These are phyloP conservation scores for Ctenopoma multispine DNA, from an alignment of 2,797 vertebrate species.

Conservation along the genomic window DNA sequence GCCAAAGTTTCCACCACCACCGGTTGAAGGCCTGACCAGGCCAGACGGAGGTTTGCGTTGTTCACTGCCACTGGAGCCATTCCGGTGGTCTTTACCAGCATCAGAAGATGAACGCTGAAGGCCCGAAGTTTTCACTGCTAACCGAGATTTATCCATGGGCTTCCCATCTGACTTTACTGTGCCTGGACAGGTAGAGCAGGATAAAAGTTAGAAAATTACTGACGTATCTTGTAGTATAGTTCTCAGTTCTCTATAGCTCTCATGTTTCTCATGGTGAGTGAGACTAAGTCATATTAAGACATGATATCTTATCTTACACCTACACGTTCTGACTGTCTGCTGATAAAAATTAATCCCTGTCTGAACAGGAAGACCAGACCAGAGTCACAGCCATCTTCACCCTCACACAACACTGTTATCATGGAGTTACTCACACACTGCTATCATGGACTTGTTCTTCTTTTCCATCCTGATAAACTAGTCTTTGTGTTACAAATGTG, in stretches of 20 bases:
- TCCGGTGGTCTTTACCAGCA: slow-evolving; percentile 88
- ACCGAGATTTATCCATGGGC: slow-evolving; percentile 89
- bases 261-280: slow-evolving; percentile 33
- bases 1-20: slow-evolving; percentile 91
- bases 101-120: slow-evolving; percentile 95
- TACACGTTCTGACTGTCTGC: slow-evolving; percentile 66
- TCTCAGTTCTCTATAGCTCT: slow-evolving; percentile 3
- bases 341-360: slow-evolving; percentile 59
- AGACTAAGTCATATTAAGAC: slow-evolving; percentile 58
- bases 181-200: slow-evolving; percentile 49
- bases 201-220: no score
- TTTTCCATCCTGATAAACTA: slow-evolving; percentile 77
- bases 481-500: slow-evolving; percentile 60
- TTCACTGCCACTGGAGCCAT: slow-evolving; percentile 74
- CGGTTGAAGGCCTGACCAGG: slow-evolving; percentile 88
- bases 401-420: slow-evolving; percentile 63
- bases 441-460: slow-evolving; percentile 72
- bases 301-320: slow-evolving; percentile 72
- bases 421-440: slow-evolving; percentile 58
- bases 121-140: slow-evolving; percentile 89
- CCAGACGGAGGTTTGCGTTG: slow-evolving; percentile 94
- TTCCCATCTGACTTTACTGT: slow-evolving; percentile 73
- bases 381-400: slow-evolving; percentile 47
- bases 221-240: no score
- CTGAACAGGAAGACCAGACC: slow-evolving; percentile 46